phyloP scores from a whole-genome alignment of 2,888 invertebrate genomes.

The Metellina segmentata region DNA sequence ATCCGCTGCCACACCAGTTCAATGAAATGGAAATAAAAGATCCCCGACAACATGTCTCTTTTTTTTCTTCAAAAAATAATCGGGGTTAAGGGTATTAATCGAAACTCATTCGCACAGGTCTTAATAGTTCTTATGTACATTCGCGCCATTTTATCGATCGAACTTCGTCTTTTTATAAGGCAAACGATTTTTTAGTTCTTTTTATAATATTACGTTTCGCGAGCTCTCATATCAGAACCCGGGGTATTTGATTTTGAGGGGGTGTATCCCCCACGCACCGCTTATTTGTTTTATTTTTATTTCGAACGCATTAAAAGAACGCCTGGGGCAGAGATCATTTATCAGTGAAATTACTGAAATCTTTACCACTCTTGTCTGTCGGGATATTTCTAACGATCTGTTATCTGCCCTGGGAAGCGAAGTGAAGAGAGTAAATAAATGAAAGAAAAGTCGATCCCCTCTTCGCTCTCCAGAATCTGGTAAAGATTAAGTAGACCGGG shows the following conservation, averaged over 20 bases:
- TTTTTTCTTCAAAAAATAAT: conserved; percentile 12
- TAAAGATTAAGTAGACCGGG: conserved; percentile 64
- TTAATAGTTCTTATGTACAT: conserved; percentile 67
- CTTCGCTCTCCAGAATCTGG: conserved; percentile 40
- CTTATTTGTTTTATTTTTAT: conserved; percentile 41
- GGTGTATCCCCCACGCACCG: conserved; percentile 4
- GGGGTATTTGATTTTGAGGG: conserved; percentile 37
- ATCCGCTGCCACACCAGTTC: conserved; percentile 42
- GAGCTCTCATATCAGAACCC: not conserved
- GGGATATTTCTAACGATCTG: conserved; percentile 69
- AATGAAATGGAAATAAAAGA: conserved; percentile 72
- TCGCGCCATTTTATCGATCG: conserved; percentile 57
- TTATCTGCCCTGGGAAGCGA: conserved; percentile 34
- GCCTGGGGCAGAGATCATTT: conserved; percentile 58
- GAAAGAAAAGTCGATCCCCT: conserved; percentile 59
- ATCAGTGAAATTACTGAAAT: conserved; percentile 74
- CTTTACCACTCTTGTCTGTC: conserved; percentile 60
- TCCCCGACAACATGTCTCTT: conserved; percentile 35
- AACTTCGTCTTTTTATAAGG: conserved; percentile 50
- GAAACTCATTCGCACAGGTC: conserved; percentile 61
- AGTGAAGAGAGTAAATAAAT: conserved; percentile 41
- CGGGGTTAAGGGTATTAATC: conserved; percentile 48
- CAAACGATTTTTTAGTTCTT: not conserved
- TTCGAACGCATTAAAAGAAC: conserved; percentile 59
- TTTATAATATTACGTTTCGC: conserved; percentile 37